Evolutionary conservation across 2,888 invertebrate species (phyloP).

Genomic region (Tethea ocularis): DNA sequence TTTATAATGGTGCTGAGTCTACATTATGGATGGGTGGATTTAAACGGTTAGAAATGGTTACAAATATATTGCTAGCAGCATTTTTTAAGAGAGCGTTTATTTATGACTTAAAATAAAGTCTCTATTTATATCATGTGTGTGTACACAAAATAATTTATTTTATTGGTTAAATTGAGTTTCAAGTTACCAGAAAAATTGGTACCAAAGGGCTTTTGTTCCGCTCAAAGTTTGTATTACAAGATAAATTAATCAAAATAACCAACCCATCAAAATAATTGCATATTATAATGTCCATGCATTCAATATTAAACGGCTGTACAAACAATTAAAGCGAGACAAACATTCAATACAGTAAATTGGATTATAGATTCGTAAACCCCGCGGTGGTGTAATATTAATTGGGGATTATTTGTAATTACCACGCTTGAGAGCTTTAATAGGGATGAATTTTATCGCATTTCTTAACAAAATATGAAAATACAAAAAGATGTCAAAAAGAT

Average conservation of each 20-base stretch:
- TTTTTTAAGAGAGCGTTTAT: not conserved
- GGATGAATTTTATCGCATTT: too few species aligned
- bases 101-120: too few species aligned
- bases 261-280: not conserved
- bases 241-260: not conserved
- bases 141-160: too few species aligned
- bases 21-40: constrained; percentile 15
- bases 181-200: too few species aligned
- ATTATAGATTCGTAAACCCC: not conserved
- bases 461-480: too few species aligned
- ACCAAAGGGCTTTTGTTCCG: too few species aligned
- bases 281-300: not conserved
- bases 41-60: constrained; percentile 6
- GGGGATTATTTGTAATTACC: not conserved
- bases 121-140: too few species aligned
- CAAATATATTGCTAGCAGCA: not conserved
- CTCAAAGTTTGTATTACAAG: not conserved
- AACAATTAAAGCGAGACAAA: not conserved
- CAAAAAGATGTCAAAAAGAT: too few species aligned
- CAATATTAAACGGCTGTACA: not conserved
- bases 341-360: not conserved
- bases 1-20: constrained; percentile 32
- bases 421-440: not conserved
- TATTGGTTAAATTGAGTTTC: too few species aligned
- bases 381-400: not conserved